A percentile compares a stretch with the other conserved stretches of the same genome.
Evolutionary conservation across 2,888 invertebrate genomes (phyloP).

Genomic region (Galerucella calmariensis): DNA sequence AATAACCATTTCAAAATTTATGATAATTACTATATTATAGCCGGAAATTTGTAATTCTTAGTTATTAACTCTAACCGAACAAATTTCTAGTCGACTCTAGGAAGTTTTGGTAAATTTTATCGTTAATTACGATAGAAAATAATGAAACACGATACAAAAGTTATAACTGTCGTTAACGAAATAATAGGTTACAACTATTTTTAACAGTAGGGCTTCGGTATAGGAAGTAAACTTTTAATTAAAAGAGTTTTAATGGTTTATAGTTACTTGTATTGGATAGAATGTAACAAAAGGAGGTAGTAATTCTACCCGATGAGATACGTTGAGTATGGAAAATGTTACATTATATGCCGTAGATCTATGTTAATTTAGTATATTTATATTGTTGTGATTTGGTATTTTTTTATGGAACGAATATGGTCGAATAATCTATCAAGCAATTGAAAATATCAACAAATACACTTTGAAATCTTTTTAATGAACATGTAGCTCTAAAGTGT

Average conservation of each 20-base stretch:
- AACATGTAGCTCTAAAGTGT: too few relatives aligned
- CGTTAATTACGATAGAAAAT: not conserved
- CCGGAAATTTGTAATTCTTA: not conserved
- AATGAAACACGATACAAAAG: not conserved
- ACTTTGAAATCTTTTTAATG: too few relatives aligned
- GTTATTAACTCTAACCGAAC: not conserved
- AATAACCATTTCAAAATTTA: not conserved
- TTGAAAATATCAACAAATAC: too few relatives aligned
- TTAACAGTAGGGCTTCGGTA: not conserved
- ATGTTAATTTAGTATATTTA: too few relatives aligned
- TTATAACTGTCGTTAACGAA: slow-evolving; percentile 1
- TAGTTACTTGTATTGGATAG: not conserved
- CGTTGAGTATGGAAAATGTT: not conserved
- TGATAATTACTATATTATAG: not conserved
- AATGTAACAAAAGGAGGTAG: not conserved
- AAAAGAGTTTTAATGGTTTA: not conserved
- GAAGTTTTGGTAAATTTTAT: not conserved
- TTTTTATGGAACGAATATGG: too few relatives aligned
- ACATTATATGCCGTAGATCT: too few relatives aligned
- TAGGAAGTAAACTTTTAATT: not conserved
- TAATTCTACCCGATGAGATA: not conserved
- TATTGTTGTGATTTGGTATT: too few relatives aligned
- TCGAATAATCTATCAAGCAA: too few relatives aligned
- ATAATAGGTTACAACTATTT: slow-evolving; percentile 7
- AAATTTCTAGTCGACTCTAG: not conserved